Evolutionary conservation across 1,140 invertebrate genomes (phyloP), one percentile per base, ranked within the genome.

Genomic region (Trypoxylus dichotomus): DNA sequence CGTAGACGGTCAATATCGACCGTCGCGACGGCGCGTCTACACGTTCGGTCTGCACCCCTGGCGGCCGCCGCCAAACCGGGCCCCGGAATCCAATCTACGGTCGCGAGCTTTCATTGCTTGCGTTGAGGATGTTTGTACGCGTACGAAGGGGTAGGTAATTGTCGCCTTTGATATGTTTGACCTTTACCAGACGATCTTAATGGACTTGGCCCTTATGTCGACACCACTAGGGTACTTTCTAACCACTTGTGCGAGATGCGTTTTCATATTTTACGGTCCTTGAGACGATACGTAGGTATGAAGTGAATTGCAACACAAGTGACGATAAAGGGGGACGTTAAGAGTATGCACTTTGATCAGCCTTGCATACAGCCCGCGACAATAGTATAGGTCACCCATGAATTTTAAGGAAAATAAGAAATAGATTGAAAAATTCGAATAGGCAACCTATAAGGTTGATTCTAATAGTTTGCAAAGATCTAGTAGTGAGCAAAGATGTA

Each of bases 1-100:
- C 76, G 76, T 73, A 15, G 42, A 19, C 76, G 76, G 21, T 77
- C 76, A 77, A 77, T 77, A 77, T 8, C 37, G 41, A 42, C 15
- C 29, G 76, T 77, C 76, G 76, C 76, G 76, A 77, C 76, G 76
- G 76, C 76, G 76, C 76, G 76, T 77, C 76, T 73, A 8, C 32
- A 42, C 37, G 27, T 21, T 37, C 7, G 29, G 1, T 72, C 24
- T 72, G 68, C 7, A 24, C 7, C 68, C 68, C 68, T 29, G 68
- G 68, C 15, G 3, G 6, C 41, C 5, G 41, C 11, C 5, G 41
- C 41, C 5, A 42, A 42, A 5, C 41, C 43, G 0, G n/a, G 43
- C 13, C 43, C 43, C 43, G 43, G 43, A 47, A 47, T 47, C 43
- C 43, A 47, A 47, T 47, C 43, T 47, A 47, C 10, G n/a, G n/a